Base-by-base conservation (phyloP, 2,888 invertebrate genomes). In the Tridacna gigas region DNA sequence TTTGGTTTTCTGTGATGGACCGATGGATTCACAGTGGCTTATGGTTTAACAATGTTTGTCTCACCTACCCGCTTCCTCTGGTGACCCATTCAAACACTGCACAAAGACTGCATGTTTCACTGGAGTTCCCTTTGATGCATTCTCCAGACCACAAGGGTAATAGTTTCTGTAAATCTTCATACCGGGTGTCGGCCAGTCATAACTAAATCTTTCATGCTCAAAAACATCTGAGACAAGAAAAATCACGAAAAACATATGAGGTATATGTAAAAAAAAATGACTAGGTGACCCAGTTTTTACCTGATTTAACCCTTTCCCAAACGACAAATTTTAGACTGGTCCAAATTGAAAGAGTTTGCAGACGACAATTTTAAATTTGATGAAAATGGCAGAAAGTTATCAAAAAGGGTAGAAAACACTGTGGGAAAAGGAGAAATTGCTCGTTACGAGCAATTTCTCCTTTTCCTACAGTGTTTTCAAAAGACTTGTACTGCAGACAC, bases 91-190 rank as follows among this genome's bases (percentile, higher is more conserved):
- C 1, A 90, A 76, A 56, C 87, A 86, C 75, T 91, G 91, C 0
- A 91, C 88, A 83, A 91, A 91, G 1, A 91, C 86, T 13, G 85
- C 89, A 80, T 90, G 85, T 76, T 83, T 86, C 9, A 91, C 89
- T 12, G 89, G 86, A 0, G 89, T 90, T 3, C 56, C 79, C 66
- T 84, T 51, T 45, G 85, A 76, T 47, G 80, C 86, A 15, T 74
- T 45, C 63, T 85, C 82, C 15, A 89, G 77, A 12, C 84, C 89
- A 45, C 86, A 84, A 0, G 87, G 80, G 12, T 74, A 79, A 61
- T 88, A 89, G 69, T 88, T 82, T 56, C 82, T 80, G 79, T 85
- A 88, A 15, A 90, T 88, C 20, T 73, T 76, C 76, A 82, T 77
- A 37, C 88, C 81, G 12, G 81, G 74, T 5, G 88, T 88, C 2